Conservation (phyloP, 1,140 invertebrate genomes). For the Daktulosphaira vitifoliae region DNA sequence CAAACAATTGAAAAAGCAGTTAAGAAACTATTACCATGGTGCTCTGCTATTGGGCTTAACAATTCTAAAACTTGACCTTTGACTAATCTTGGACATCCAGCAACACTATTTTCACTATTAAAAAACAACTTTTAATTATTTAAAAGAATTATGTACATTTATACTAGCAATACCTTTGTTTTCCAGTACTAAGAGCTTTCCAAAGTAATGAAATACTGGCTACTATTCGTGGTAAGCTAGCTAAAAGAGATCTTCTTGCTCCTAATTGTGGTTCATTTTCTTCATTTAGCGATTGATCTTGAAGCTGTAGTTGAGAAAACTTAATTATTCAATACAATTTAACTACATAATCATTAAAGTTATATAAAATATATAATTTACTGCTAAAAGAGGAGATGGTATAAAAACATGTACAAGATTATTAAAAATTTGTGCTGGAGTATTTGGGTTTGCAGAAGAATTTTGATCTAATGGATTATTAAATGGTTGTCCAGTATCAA, state of each 20-base stretch:
- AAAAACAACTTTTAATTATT: neutral
- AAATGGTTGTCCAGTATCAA: slow-evolving; percentile 60
- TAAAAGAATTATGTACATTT: neutral
- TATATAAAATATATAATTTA: slow-evolving; percentile 40
- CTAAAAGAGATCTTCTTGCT: slow-evolving; percentile 63
- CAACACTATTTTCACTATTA: slow-evolving; percentile 41
- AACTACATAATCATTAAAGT: too few species aligned
- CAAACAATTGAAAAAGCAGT: slow-evolving; percentile 81
- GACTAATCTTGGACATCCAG: slow-evolving; percentile 55
- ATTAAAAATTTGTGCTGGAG: slow-evolving; percentile 61
- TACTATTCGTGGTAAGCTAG: slow-evolving; percentile 72
- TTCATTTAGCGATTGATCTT: slow-evolving; percentile 36
- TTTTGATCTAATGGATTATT: slow-evolving; percentile 49
- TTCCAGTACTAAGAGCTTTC: slow-evolving; percentile 55
- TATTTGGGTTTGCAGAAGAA: slow-evolving; percentile 41
- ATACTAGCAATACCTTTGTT: slow-evolving; percentile 44
- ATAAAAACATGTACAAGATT: slow-evolving; percentile 74
- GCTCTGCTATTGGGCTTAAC: slow-evolving; percentile 75
- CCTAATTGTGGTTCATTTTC: slow-evolving; percentile 36
- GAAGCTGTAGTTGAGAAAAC: too few species aligned
- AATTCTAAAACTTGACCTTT: slow-evolving; percentile 75
- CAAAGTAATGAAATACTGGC: slow-evolving; percentile 70
- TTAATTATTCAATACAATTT: too few species aligned
- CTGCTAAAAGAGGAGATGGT: slow-evolving; percentile 47
- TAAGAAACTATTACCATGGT: slow-evolving; percentile 74